Evolutionary conservation across 1,140 invertebrate genomes (phyloP), one percentile per base, ranked within the genome.

Genomic region (Tetramorium alpestre): DNA sequence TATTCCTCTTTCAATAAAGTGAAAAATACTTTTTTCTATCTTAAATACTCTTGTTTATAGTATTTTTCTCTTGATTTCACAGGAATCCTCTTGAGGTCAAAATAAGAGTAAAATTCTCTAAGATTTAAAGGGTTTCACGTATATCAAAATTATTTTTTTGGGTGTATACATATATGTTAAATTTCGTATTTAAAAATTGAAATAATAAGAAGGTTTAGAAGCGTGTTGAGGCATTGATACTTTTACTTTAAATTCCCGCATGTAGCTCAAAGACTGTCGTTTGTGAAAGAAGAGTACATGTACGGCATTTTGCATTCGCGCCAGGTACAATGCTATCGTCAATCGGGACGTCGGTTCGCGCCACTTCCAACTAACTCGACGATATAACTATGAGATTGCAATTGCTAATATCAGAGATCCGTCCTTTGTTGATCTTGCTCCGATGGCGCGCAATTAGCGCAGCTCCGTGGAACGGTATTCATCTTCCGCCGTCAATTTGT

Each of bases 401-500:
- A 85, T 88, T 75, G 62, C 77, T 80, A 75, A 70, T 54, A 49
- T 22, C 77, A 38, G 64, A 22, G 51, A 88, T 85, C 67, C 56
- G 25, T 54, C 56, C 78, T 88, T 76, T 88, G 80, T 88, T 88
- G 70, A 72, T 84, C 69, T 38, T 51, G 44, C 67, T 51, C 49
- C 62, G 38, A 54, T 56, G 78, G 78, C 47, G 70, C 41, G 87
- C 54, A 88, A 88, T 89, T 88, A 85, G 78, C 69, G 44, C 76
- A 84, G 60, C 87, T 82, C 69, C 56, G 64, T 56, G 51, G 70
- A 76, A 65, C 47, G 38, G 73, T 76, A 84, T 38, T 75, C 78
- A 88, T 76, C 87, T 88, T 89, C 56, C 78, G 62, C 25, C 87
- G 76, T 58, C 88, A 82, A 88, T 88, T 85, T 73, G 78, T 85